Conservation (phyloP, 2,113 vertebrate genomes). For the Pycnonotus jocosus region DNA sequence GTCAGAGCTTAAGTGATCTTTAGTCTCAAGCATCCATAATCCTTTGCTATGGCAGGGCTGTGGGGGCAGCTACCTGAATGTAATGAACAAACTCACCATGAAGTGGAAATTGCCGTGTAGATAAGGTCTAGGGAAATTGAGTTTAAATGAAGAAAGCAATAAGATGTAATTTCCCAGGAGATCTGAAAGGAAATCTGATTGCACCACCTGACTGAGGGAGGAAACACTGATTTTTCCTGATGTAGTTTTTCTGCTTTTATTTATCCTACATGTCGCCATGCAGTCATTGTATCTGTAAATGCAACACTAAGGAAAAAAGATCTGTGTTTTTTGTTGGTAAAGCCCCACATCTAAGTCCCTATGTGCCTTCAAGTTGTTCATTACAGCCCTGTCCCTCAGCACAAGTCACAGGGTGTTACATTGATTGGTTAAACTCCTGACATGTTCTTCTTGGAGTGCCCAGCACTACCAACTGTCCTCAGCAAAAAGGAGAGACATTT, state of each 20-base stretch:
- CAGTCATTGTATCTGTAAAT: background rate
- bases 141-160: background rate
- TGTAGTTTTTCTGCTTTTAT: background rate
- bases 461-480: background rate
- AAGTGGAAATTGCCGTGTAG: background rate
- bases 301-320: background rate
- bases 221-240: background rate
- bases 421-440: background rate
- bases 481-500: background rate
- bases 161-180: background rate
- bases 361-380: background rate
- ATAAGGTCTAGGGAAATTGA: background rate
- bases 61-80: background rate
- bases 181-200: conserved; percentile 22
- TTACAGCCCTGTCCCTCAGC: background rate
- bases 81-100: background rate
- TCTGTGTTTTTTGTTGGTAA: background rate
- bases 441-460: background rate
- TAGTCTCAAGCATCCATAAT: background rate
- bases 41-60: background rate
- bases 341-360: background rate
- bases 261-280: background rate
- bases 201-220: background rate
- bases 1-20: background rate
- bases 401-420: background rate